phyloP scores from a whole-genome alignment of 2,888 invertebrate genomes.

The Stenotaenia linearis region DNA sequence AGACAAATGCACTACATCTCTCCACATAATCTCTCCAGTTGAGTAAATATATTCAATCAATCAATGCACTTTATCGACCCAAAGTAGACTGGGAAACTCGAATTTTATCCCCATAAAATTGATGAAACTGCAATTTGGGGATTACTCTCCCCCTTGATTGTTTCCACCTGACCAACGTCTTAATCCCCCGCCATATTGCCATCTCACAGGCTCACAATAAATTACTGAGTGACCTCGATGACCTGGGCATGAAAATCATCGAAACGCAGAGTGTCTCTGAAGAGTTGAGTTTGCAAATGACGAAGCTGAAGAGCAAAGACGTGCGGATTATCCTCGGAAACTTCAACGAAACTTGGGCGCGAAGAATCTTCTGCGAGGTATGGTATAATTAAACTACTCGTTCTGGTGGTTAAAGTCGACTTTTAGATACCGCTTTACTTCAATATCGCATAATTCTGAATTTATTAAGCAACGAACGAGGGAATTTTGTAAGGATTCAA shows the following conservation, averaged over 20 bases:
- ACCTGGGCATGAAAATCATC: conserved; percentile 66
- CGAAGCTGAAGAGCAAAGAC: conserved; percentile 66
- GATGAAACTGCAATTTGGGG: conserved; percentile 2
- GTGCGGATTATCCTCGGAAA: conserved; percentile 92
- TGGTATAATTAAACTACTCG: conserved; percentile 37
- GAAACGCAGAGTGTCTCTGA: conserved; percentile 88
- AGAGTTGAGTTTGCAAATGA: conserved; percentile 54
- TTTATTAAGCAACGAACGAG: too few relatives aligned
- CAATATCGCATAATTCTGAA: too few relatives aligned
- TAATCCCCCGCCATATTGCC: conserved; percentile 21
- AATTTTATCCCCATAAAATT: not conserved
- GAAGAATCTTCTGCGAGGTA: conserved; percentile 53
- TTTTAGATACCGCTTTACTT: too few relatives aligned
- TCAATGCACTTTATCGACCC: not conserved
- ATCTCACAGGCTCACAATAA: conserved; percentile 71
- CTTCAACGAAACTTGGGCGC: conserved; percentile 90
- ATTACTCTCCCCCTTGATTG: not conserved
- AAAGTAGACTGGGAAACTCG: not conserved
- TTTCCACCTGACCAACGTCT: not conserved
- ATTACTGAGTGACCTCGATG: conserved; percentile 78
- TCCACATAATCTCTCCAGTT: not conserved
- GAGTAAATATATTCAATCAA: not conserved
- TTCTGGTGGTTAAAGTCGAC: too few relatives aligned
- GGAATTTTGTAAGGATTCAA: too few relatives aligned
- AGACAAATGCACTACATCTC: not conserved